phyloP scores from a whole-genome alignment of 1,140 invertebrate genomes.

The Elymnias hypermnestra region DNA sequence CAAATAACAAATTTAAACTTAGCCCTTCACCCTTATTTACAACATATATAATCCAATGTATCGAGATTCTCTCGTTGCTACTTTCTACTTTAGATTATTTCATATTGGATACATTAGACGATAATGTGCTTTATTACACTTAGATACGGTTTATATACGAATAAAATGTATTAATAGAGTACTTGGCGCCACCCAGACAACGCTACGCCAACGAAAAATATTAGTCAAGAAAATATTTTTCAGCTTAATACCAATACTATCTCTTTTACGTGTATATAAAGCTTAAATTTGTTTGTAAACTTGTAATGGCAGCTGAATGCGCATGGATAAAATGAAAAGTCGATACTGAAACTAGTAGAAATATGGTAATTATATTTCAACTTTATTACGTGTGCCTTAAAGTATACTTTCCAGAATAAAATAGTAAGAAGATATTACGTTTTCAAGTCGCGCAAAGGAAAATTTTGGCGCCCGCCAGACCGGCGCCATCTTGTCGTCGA shows the following conservation, averaged over 20 bases:
- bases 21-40: slow-evolving; percentile 13
- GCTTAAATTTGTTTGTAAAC: slow-evolving; percentile 17
- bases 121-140: background rate
- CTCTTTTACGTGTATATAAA: background rate
- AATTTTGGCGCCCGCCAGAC: slow-evolving; percentile 53
- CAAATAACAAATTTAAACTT: slow-evolving; percentile 15
- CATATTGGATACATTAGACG: background rate
- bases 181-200: slow-evolving; percentile 65
- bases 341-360: slow-evolving; percentile 33
- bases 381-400: slow-evolving; percentile 6
- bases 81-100: slow-evolving; percentile 5
- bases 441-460: slow-evolving; percentile 23
- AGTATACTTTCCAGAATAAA: background rate
- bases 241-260: slow-evolving; percentile 8
- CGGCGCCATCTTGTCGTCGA: slow-evolving; percentile 50
- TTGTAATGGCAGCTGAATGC: slow-evolving; percentile 6
- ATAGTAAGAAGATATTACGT: slow-evolving; percentile 13
- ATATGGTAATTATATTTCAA: slow-evolving; percentile 11
- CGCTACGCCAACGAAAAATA: slow-evolving; percentile 50
- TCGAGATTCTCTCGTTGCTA: slow-evolving; percentile 2
- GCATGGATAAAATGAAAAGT: slow-evolving; percentile 35
- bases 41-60: slow-evolving; percentile 4
- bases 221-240: slow-evolving; percentile 29
- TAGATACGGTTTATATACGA: slow-evolving; percentile 9
- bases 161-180: background rate